Base-by-base conservation (phyloP, 2,113 vertebrate genomes). In the Bubalus kerabau region DNA sequence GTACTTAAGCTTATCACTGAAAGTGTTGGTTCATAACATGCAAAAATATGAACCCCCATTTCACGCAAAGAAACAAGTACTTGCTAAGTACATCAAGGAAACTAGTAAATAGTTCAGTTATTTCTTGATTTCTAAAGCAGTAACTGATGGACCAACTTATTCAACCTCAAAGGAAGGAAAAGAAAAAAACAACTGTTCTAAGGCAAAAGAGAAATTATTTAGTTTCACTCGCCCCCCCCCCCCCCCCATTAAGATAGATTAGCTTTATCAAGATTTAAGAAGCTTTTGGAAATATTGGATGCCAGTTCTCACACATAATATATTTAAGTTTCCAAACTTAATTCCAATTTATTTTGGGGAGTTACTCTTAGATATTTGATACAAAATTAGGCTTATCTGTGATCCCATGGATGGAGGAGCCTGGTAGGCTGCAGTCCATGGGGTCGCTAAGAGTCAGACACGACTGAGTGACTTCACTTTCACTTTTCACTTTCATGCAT, bases 1-100 rank as follows among this genome's bases (percentile, higher is more conserved):
- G 57, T 60, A 91, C 94, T 90, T 14, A 3, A 95, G 92, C 59
- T 88, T 80, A 43, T 36, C 67, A 91, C 71, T 64, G 57, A 97
- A 64, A 97, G 12, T 9, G 19, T n/a, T 87, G 2, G 24, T 15
- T 80, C 62, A 56, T 74, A 81, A 36, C 56, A 40, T 74, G 32
- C 36, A 78, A 93, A 95, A 95, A 88, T 64, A 91, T 40, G 54
- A 40, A 83, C 54, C 32, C 13, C 30, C 56, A 71, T 74, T 92
- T 82, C 64, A 88, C 74, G 78, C 17, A 67, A 59, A 89, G 76
- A 94, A 97, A 82, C 5, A 92, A 84, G 59, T 56, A 7, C 32
- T 91, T 97, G 3, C 32, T 95, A 93, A 93, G 59, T 87, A 62
- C 48, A 87, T 30, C 17, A 56, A 57, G 28, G 48, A 57, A 90